phyloP scores from a whole-genome alignment of 2,888 invertebrate species.

The Cantharis nigra region DNA sequence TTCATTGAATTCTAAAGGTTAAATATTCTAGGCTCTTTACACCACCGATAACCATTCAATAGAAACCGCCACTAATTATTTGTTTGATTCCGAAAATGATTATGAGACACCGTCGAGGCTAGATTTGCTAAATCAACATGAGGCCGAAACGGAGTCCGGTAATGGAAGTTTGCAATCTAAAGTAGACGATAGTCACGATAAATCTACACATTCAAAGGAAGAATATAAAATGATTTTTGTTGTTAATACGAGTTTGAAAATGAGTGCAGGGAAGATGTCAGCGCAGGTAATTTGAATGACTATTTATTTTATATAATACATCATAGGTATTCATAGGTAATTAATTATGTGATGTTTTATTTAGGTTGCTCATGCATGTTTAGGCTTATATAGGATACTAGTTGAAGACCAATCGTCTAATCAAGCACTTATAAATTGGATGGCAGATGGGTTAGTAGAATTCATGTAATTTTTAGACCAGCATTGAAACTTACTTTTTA shows the following conservation, averaged over 20 bases:
- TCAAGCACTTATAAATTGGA: conserved; percentile 59
- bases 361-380: conserved; percentile 63
- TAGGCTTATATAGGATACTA: conserved; percentile 61
- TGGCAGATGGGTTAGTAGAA: conserved; percentile 53
- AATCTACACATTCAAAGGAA: conserved; percentile 22
- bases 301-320: too few species aligned
- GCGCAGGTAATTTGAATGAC: conserved; percentile 54
- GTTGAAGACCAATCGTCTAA: conserved; percentile 51
- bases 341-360: conserved; percentile 21
- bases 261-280: conserved; percentile 67
- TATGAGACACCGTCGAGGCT: conserved; percentile 30
- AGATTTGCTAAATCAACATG: conserved; percentile 16
- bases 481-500: conserved; percentile 29
- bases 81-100: conserved; percentile 56
- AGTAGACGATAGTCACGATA: conserved; percentile 40
- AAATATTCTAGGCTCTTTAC: conserved; percentile 57
- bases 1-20: background rate
- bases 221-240: conserved; percentile 68
- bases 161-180: conserved; percentile 27
- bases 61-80: conserved; percentile 60
- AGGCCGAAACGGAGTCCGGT: conserved; percentile 7
- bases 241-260: conserved; percentile 63
- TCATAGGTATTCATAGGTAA: too few species aligned
- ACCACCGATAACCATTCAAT: conserved; percentile 61
- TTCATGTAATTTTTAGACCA: background rate